Evolutionary conservation across 2,797 vertebrate species (phyloP).

Genomic region (Bucorvus abyssinicus): DNA sequence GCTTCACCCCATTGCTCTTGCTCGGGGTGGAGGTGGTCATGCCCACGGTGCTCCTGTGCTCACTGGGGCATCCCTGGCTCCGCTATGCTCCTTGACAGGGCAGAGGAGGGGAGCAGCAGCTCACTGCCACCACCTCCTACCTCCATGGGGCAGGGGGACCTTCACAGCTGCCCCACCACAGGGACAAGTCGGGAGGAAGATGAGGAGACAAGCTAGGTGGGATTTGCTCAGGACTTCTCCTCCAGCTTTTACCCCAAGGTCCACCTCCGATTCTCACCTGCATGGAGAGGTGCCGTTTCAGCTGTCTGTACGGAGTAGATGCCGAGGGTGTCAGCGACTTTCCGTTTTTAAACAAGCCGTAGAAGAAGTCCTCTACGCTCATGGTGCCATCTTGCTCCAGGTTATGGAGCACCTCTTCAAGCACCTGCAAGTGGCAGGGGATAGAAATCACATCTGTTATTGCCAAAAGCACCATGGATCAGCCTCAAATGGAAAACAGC

Average conservation of each 20-base stretch:
- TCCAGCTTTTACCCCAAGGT: background rate
- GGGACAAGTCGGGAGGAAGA: background rate
- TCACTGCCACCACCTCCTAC: background rate
- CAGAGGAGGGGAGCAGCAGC: background rate
- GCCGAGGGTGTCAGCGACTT: constrained; percentile 84
- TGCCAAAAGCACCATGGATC: fast-evolving
- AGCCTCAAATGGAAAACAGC: fast-evolving
- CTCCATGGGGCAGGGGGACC: background rate
- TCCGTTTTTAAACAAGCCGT: constrained; percentile 79
- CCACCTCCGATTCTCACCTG: constrained; percentile 78
- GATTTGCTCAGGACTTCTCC: background rate
- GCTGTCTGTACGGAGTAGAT: constrained; percentile 92
- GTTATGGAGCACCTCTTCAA: constrained; percentile 80
- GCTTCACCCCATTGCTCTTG: background rate
- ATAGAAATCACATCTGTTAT: background rate
- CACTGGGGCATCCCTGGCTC: background rate
- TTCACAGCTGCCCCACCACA: background rate
- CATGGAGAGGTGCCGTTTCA: constrained; percentile 92
- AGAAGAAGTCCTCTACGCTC: constrained; percentile 89
- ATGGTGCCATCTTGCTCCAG: constrained; percentile 79
- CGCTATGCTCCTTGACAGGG: too few relatives aligned
- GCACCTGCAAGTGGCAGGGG: constrained; percentile 69
- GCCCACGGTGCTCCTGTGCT: background rate
- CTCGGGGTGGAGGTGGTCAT: background rate
- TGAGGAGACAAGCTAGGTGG: background rate